Base-by-base conservation (phyloP, 2,888 invertebrate genomes). In the Poecilus cupreus region DNA sequence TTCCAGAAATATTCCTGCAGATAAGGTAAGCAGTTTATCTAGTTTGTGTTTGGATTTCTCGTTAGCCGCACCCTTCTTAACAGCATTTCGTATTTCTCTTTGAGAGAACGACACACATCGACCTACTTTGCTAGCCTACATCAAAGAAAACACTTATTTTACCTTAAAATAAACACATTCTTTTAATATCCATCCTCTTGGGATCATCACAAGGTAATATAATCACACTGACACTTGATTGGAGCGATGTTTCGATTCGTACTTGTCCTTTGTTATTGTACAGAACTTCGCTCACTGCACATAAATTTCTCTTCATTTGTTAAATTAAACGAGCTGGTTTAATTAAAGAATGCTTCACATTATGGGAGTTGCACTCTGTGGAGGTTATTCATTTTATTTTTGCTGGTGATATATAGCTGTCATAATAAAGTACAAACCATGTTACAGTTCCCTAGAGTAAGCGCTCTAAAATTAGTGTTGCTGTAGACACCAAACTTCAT, bases 1-100 rank as follows among this genome's bases (percentile, higher is more conserved):
- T 91, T 93, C 93, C 89, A 94, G 94, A 91, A 94, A 94, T 91
- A 93, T 95, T 91, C 95, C 95, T 89, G 94, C 94, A 90, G 95
- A 95, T 92, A 95, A 95, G 94, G 95, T 95, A 90, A 90, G 91
- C 83, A 83, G n/a, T 32, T 51, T 26, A 57, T 74, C 32, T 77
- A 77, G 26, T 77, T 77, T 60, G 37, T 77, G 20, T 39, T 77
- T 77, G 26, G 26, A 51, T 84, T 85, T 84, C 83, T 83, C 89
- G 89, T 60, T 88, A 93, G 93, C 88, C 88, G 88, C 88, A 87
- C 88, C 88, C 88, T 87, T 86, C 84, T 83, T 84, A 77, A 32
- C 49, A 49, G 46, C 37, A 75, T 75, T 81, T 60, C 60, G 24
- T 74, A 46, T 81, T 84, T 85, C 81, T 84, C 85, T 84, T 83